These are phyloP conservation scores for Meloidogyne hapla DNA, from an alignment of 1,140 invertebrate genomes.

Conservation along the genomic window DNA sequence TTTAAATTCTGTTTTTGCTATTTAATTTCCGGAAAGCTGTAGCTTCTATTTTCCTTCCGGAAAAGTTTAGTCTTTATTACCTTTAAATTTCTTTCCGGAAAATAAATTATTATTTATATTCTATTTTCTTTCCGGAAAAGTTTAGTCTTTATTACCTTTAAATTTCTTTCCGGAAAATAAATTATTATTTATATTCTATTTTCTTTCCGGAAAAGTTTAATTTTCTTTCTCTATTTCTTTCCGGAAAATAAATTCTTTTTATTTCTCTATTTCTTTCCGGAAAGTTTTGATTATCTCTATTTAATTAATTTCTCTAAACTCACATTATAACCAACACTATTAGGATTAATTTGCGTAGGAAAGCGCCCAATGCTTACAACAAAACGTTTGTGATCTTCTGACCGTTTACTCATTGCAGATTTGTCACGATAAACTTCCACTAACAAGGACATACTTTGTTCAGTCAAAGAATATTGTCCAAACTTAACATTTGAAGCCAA, in stretches of 20 bases:
- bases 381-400: conserved; percentile 43
- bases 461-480: conserved; percentile 39
- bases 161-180: neutral
- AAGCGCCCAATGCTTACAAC: conserved; percentile 47
- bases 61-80: neutral
- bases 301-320: neutral
- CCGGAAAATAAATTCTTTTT: too few relatives aligned
- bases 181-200: neutral
- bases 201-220: neutral
- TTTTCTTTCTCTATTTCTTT: too few relatives aligned
- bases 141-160: neutral
- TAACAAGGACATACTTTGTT: conserved; percentile 38
- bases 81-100: too few relatives aligned
- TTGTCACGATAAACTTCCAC: conserved; percentile 46
- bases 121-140: neutral
- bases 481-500: conserved; percentile 49
- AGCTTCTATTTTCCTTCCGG: neutral
- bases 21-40: neutral
- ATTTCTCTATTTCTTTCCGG: neutral
- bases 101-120: neutral
- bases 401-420: conserved; percentile 37
- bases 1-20: neutral
- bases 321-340: conserved; percentile 52
- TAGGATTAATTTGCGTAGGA: conserved; percentile 51
- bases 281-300: neutral